Conservation (phyloP, 2,888 invertebrate species). For the Epirrhoe tristata region DNA sequence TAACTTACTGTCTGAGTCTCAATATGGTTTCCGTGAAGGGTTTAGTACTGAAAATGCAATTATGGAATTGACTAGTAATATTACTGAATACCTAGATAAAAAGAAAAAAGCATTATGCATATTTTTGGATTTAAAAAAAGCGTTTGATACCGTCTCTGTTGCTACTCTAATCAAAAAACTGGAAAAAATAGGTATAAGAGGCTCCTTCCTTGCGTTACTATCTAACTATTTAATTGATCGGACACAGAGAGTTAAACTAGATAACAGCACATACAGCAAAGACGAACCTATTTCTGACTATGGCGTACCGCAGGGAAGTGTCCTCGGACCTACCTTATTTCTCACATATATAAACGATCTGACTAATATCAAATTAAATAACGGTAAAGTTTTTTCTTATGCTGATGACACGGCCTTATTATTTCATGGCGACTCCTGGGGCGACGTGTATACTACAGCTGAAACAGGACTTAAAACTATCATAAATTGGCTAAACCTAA, state of each 20-base stretch:
- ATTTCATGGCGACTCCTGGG: constrained; percentile 22
- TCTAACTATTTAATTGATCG: not conserved
- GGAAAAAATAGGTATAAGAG: not conserved
- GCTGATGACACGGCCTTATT: constrained; percentile 34
- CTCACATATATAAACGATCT: constrained; percentile 29
- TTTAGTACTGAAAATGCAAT: too few relatives aligned
- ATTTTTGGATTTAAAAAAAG: too few relatives aligned
- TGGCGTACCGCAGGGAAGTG: constrained; percentile 34
- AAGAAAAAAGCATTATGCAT: too few relatives aligned
- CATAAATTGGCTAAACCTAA: constrained; percentile 20
- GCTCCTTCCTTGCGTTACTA: not conserved
- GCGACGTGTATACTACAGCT: not conserved
- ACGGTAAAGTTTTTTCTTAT: constrained; percentile 19
- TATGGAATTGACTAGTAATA: too few relatives aligned
- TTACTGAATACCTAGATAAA: too few relatives aligned
- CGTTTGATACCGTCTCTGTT: too few relatives aligned
- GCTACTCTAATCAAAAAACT: not conserved
- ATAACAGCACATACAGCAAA: not conserved
- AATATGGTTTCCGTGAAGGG: too few relatives aligned
- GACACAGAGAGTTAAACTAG: not conserved
- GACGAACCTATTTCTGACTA: not conserved
- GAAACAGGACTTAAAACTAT: constrained; percentile 20
- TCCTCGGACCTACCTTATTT: constrained; percentile 24
- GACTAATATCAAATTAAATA: not conserved
- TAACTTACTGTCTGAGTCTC: too few relatives aligned